phyloP scores from a whole-genome alignment of 2,888 invertebrate species.

The Sepiola atlantica region DNA sequence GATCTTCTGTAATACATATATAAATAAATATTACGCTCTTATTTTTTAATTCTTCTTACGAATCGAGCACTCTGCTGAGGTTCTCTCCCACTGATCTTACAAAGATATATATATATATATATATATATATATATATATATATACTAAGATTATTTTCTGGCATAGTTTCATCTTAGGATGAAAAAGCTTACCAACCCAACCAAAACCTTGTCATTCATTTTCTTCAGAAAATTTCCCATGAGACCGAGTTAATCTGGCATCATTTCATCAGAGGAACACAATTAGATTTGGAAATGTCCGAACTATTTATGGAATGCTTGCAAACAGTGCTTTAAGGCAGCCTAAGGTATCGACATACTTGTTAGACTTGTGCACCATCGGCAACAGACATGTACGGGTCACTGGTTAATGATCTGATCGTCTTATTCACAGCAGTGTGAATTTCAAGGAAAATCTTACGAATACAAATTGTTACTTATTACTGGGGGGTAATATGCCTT shows the following conservation, averaged over 20 bases:
- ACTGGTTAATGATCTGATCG: not conserved
- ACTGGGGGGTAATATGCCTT: too few relatives aligned
- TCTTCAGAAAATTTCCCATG: not conserved
- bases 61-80: too few relatives aligned
- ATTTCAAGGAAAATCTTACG: not conserved
- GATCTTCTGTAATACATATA: too few relatives aligned
- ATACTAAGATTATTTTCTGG: not conserved
- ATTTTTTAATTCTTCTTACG: not conserved
- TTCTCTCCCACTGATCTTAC: too few relatives aligned
- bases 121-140: not conserved
- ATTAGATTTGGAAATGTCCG: constrained; percentile 13
- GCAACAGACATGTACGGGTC: not conserved
- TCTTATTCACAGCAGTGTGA: not conserved
- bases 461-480: not conserved
- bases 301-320: constrained; percentile 20
- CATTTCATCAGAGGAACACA: not conserved
- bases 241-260: constrained; percentile 20
- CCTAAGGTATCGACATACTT: not conserved
- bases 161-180: not conserved
- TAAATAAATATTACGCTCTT: not conserved
- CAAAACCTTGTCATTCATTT: not conserved
- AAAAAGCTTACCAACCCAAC: not conserved
- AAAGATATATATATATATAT: not conserved
- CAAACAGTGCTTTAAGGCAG: constrained; percentile 1
- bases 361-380: not conserved